Evolutionary conservation across 2,113 vertebrate genomes (phyloP), one percentile per base, ranked within the genome.

Genomic region (Tangachromis dhanisi): DNA sequence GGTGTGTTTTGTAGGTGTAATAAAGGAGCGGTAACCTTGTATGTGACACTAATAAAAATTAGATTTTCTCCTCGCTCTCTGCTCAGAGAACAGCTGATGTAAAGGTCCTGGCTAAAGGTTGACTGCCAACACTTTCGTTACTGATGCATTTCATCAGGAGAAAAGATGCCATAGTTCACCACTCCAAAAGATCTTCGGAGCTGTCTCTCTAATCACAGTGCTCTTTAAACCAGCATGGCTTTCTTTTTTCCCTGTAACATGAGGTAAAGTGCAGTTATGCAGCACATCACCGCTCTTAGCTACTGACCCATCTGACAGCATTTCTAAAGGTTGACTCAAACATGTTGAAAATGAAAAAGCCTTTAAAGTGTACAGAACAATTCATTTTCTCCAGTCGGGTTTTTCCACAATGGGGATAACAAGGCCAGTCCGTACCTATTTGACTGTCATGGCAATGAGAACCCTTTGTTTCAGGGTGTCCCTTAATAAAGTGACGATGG

Each of bases 41-140:
- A 13, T 79, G 40, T 17, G 85, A 29, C 29, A 26, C 55, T 63
- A 5, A 80, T 76, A 57, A 89, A 81, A 42, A 66, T 35, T 14
- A 6, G 14, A 8, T n/a, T 35, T 51, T 17, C 38, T 47, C 5
- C 24, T 80, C 6, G 1, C n/a, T 54, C 82, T 79, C 35, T 14
- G 13, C 35, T 86, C 53, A n/a, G 19, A 9, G 11, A 4, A 19
- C 4, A 2, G 4, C 55, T 51, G 81, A 83, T 9, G 16, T 49
- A 89, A 91, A 90, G 53, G 88, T 92, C 88, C 29, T 3, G 1
- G 31, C 42, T 89, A 83, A 92, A 93, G 86, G 89, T 90, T 35
- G 71, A 78, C 6, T 76, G 9, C 6, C 47, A 16, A 53, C 47
- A 9, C 5, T 10, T 59, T 88, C 0, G 1, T 59, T 71, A 45